Conservation (phyloP, 2,113 vertebrate genomes). For the Coptodon rendalli region DNA sequence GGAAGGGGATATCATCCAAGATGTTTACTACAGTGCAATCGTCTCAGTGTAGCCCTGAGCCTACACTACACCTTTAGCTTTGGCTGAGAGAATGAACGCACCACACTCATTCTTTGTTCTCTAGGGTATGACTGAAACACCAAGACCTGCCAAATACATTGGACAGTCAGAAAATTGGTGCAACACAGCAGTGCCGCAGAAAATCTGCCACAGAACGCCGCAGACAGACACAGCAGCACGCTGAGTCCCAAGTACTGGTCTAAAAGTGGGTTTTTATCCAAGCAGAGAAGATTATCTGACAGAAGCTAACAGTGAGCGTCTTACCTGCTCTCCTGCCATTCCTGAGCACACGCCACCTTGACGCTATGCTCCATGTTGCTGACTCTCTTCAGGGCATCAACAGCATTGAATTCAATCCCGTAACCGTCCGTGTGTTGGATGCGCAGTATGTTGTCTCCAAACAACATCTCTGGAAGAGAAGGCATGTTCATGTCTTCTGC, state of each 20-base stretch:
- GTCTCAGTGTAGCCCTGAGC: neutral
- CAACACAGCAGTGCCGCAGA: accelerated
- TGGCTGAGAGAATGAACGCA: neutral
- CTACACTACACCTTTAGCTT: neutral
- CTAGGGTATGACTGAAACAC: neutral
- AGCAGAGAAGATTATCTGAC: neutral
- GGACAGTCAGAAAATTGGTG: neutral
- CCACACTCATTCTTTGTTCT: neutral
- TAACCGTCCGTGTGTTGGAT: conserved; percentile 86
- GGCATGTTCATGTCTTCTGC: conserved; percentile 90
- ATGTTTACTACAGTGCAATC: neutral
- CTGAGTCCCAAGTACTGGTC: accelerated
- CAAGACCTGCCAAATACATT: neutral
- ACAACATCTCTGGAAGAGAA: conserved; percentile 96
- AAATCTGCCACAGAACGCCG: neutral
- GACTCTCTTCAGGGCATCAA: conserved; percentile 87
- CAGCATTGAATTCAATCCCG: conserved; percentile 94
- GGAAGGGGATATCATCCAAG: neutral
- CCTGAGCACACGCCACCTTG: conserved; percentile 94
- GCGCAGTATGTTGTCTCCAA: conserved; percentile 90
- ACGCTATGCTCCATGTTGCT: conserved; percentile 87
- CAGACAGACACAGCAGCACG: neutral
- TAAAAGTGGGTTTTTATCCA: neutral
- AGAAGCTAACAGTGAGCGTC: neutral
- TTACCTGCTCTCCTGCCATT: conserved; percentile 95